These are phyloP conservation scores for Thunnus albacares DNA, from an alignment of 2,797 vertebrate genomes.

Conservation along the genomic window DNA sequence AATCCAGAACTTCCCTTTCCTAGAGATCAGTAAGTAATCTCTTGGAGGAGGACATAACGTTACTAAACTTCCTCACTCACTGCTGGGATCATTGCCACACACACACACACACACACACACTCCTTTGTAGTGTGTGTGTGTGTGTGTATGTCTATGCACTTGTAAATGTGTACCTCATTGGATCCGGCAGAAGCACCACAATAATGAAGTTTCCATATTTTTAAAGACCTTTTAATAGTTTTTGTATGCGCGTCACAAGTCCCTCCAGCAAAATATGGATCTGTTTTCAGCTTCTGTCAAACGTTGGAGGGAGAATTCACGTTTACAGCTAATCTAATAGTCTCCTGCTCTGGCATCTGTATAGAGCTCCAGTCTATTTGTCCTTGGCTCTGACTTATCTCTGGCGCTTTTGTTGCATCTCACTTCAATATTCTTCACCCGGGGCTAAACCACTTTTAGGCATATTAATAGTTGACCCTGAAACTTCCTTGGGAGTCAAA, in stretches of 20 bases:
- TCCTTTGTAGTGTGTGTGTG: background rate
- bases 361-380: conserved; percentile 70
- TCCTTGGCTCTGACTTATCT: conserved; percentile 80
- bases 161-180: conserved; percentile 13
- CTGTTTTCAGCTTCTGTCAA: conserved; percentile 59
- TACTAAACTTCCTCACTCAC: background rate
- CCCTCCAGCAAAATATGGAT: conserved; percentile 66
- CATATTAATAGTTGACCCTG: conserved; percentile 79
- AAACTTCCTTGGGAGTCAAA: conserved; percentile 68
- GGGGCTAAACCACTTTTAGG: conserved; percentile 71
- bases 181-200: conserved; percentile 32
- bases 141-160: conserved; percentile 19
- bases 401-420: conserved; percentile 68
- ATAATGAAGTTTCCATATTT: conserved; percentile 55
- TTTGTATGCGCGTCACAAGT: conserved; percentile 24
- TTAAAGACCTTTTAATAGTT: conserved; percentile 52
- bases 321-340: conserved; percentile 79
- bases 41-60: background rate
- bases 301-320: conserved; percentile 56
- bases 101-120: background rate
- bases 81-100: background rate
- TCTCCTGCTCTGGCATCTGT: conserved; percentile 64
- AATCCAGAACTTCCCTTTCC: too few relatives aligned
- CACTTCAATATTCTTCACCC: conserved; percentile 75
- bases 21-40: too few relatives aligned